A percentile compares a stretch with the other conserved stretches of the same genome.
Conservation (phyloP, 2,888 invertebrate species). For the Eupsilia transversa region DNA sequence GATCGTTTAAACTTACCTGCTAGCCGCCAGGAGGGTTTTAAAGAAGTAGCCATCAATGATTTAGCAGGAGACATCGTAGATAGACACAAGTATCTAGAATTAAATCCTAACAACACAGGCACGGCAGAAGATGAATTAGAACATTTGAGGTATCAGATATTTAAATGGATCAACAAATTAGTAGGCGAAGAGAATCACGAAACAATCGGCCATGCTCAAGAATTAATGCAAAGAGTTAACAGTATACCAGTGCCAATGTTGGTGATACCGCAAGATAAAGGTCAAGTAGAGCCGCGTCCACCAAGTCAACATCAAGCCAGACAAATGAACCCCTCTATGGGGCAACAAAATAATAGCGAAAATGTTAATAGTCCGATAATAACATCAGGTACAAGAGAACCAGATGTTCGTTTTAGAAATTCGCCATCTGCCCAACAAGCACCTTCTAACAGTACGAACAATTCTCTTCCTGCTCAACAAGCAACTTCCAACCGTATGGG, state of each 20-base stretch:
- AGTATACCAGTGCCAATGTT: conserved; percentile 73
- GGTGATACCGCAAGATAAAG: conserved; percentile 25
- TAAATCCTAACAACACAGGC: conserved; percentile 68
- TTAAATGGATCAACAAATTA: conserved; percentile 81
- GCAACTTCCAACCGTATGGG: background rate
- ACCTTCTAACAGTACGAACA: background rate
- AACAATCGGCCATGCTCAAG: conserved; percentile 72
- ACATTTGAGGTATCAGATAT: conserved; percentile 81
- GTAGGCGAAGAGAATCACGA: conserved; percentile 72
- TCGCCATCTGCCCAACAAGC: background rate
- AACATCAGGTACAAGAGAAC: background rate
- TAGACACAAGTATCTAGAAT: conserved; percentile 78
- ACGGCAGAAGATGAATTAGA: conserved; percentile 76
- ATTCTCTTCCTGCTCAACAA: background rate
- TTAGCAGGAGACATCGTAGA: conserved; percentile 82
- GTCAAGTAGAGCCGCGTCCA: background rate
- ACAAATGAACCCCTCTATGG: background rate
- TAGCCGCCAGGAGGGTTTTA: conserved; percentile 60
- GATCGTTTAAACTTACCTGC: conserved; percentile 65
- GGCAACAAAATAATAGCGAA: background rate
- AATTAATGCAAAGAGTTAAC: conserved; percentile 75
- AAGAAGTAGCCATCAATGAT: conserved; percentile 73
- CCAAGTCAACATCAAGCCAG: background rate
- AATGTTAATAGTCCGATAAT: background rate
- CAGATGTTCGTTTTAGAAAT: background rate